Conservation (phyloP, 2,113 vertebrate genomes). For the Actinemys pallida region DNA sequence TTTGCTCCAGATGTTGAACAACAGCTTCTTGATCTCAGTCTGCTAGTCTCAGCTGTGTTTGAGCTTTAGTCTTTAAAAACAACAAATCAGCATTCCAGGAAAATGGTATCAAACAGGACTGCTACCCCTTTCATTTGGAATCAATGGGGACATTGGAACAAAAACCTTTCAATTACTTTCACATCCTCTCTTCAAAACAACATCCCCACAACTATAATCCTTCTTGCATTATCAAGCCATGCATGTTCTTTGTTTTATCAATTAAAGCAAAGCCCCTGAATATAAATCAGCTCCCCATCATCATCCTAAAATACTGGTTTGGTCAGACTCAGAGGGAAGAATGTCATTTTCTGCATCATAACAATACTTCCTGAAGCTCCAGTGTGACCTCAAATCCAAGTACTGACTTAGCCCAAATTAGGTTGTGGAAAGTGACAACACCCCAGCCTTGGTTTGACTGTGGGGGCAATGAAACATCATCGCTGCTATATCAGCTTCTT, state of each 20-base stretch:
- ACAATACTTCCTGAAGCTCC: neutral
- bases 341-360: accelerated
- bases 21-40: constrained; percentile 1
- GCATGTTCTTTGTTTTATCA: neutral
- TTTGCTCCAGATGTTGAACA: constrained; percentile 24
- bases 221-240: neutral
- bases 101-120: neutral
- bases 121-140: neutral
- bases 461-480: neutral
- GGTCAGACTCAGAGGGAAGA: neutral
- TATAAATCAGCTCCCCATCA: neutral
- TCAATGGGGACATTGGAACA: neutral
- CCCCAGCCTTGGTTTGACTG: accelerated
- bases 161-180: neutral
- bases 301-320: neutral
- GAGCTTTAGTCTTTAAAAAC: neutral
- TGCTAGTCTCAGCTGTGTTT: neutral
- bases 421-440: neutral
- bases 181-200: neutral
- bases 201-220: neutral
- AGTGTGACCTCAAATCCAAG: neutral
- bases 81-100: neutral
- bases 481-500: neutral
- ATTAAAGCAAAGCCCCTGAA: neutral
- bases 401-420: neutral